phyloP scores from a whole-genome alignment of 2,797 vertebrate species.

The Chiroxiphia lanceolata region DNA sequence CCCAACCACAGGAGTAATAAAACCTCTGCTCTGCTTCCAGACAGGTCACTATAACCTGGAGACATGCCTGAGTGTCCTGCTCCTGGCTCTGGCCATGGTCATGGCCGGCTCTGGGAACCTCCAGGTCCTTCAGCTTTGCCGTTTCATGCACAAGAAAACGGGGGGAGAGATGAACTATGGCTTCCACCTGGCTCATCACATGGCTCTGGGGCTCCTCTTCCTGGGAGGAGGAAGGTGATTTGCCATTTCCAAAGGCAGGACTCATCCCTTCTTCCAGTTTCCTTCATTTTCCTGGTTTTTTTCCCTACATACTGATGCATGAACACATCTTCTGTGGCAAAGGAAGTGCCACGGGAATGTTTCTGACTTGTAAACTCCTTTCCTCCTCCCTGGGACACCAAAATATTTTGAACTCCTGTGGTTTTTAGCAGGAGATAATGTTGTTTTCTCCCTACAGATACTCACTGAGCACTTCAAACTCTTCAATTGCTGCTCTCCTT shows the following conservation, averaged over 20 bases:
- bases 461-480: constrained; percentile 94
- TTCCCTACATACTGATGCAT: background rate
- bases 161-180: constrained; percentile 98
- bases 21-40: constrained; percentile 57
- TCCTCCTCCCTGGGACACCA: background rate
- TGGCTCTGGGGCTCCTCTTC: constrained; percentile 95
- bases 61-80: constrained; percentile 91
- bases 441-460: constrained; percentile 77
- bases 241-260: background rate
- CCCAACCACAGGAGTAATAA: background rate
- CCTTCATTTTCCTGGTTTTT: background rate
- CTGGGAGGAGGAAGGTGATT: constrained; percentile 92
- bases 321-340: background rate
- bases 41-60: constrained; percentile 95
- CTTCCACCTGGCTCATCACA: constrained; percentile 97
- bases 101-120: constrained; percentile 96
- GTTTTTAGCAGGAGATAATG: background rate
- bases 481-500: constrained; percentile 93
- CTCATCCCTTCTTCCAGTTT: background rate
- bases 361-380: background rate
- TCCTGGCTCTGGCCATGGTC: constrained; percentile 93
- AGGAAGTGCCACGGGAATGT: background rate
- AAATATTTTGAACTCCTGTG: background rate
- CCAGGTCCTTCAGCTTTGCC: constrained; percentile 93
- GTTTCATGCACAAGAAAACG: constrained; percentile 94